Evolutionary conservation across 2,888 invertebrate species (phyloP).

Genomic region (Leuctra nigra): DNA sequence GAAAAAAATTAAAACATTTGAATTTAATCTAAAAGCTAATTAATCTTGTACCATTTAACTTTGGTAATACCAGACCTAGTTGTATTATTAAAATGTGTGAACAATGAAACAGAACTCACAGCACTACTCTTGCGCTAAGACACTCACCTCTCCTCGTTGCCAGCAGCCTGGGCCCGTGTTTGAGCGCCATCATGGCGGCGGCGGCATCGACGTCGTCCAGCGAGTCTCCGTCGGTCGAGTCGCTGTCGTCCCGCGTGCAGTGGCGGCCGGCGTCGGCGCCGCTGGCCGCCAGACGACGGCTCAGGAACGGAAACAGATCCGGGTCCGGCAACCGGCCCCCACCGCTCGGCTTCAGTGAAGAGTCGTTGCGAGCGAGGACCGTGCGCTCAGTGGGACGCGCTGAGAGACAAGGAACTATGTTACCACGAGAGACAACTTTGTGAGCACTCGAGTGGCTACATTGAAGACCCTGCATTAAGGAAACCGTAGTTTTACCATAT

Average conservation of each 20-base stretch:
- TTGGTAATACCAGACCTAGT: no score
- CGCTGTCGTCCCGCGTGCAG: slow-evolving; percentile 39
- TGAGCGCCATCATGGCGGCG: slow-evolving; percentile 80
- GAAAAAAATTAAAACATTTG: no score
- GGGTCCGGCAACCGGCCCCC: slow-evolving; percentile 57
- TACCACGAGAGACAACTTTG: no score
- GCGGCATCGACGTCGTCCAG: slow-evolving; percentile 66
- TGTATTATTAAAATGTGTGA: not conserved
- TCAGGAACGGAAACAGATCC: slow-evolving; percentile 75
- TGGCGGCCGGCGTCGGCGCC: slow-evolving; percentile 35
- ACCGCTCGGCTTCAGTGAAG: no score
- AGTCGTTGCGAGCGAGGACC: no score
- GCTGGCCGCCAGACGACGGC: slow-evolving; percentile 48
- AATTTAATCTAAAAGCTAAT: no score
- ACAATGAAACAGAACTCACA: no score
- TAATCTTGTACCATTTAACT: not conserved
- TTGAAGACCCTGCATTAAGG: no score
- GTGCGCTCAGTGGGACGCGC: no score
- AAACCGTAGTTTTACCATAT: no score
- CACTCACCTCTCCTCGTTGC: slow-evolving; percentile 33
- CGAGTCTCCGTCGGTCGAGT: slow-evolving; percentile 40
- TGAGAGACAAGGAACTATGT: no score
- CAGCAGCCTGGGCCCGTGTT: slow-evolving; percentile 70
- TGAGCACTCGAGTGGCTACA: no score
- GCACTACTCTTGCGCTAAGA: not conserved